Evolutionary conservation across 2,888 invertebrate species (phyloP).

Genomic region (Synergus itoensis): DNA sequence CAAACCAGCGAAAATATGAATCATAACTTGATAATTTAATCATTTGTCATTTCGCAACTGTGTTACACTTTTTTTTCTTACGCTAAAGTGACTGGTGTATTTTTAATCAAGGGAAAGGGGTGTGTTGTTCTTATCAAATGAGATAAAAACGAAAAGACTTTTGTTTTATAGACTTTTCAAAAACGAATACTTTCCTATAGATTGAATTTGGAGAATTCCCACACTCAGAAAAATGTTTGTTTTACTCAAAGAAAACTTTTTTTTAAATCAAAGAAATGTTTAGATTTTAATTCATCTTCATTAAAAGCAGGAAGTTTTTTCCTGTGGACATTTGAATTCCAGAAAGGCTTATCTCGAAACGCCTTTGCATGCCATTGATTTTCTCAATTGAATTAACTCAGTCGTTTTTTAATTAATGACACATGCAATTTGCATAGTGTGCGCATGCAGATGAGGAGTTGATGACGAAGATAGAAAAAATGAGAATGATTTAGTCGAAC

Average conservation of each 20-base stretch:
- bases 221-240: too few relatives aligned
- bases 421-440: conserved; percentile 17
- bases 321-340: neutral
- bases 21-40: neutral
- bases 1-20: neutral
- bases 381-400: neutral
- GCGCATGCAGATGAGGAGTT: neutral
- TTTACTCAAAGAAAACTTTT: too few relatives aligned
- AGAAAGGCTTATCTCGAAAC: neutral
- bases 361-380: neutral
- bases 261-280: too few relatives aligned
- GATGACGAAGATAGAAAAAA: neutral
- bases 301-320: neutral
- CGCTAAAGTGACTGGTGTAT: neutral
- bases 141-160: too few relatives aligned
- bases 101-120: neutral
- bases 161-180: too few relatives aligned
- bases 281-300: neutral
- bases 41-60: neutral
- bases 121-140: neutral
- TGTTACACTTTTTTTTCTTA: neutral
- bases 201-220: too few relatives aligned
- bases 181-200: too few relatives aligned
- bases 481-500: neutral
- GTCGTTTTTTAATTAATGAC: neutral